These are phyloP conservation scores for Rhegmatorhina hoffmannsi DNA, from an alignment of 2,113 vertebrate species.

Conservation along the genomic window DNA sequence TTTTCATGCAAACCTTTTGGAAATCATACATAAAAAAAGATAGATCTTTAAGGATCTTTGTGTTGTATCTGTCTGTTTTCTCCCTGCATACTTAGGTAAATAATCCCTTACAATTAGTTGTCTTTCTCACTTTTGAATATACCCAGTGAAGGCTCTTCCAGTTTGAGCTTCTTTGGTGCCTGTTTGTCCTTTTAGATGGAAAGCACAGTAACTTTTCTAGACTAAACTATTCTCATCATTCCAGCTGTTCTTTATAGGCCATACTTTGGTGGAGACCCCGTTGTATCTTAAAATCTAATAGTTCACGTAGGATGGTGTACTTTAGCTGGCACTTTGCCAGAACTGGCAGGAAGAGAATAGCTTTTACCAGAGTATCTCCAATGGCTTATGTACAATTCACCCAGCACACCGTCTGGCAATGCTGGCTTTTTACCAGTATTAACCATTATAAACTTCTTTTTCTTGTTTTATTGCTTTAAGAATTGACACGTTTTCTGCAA, in stretches of 20 bases:
- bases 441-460: background rate
- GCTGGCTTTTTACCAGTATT: background rate
- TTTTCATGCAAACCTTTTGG: background rate
- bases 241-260: background rate
- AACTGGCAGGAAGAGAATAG: background rate
- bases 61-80: background rate
- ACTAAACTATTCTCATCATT: background rate
- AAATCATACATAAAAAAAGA: background rate
- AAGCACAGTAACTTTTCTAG: background rate
- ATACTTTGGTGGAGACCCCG: background rate
- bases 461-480: background rate
- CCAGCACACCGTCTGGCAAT: background rate
- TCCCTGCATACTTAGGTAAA: background rate
- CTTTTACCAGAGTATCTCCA: background rate
- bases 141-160: background rate
- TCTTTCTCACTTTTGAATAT: background rate
- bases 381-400: background rate
- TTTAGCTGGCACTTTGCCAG: background rate
- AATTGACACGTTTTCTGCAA: background rate
- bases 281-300: background rate
- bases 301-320: background rate
- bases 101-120: background rate
- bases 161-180: background rate
- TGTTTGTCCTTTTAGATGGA: background rate
- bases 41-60: background rate